phyloP scores from a whole-genome alignment of 2,888 invertebrate genomes.

The Lithosia quadra region DNA sequence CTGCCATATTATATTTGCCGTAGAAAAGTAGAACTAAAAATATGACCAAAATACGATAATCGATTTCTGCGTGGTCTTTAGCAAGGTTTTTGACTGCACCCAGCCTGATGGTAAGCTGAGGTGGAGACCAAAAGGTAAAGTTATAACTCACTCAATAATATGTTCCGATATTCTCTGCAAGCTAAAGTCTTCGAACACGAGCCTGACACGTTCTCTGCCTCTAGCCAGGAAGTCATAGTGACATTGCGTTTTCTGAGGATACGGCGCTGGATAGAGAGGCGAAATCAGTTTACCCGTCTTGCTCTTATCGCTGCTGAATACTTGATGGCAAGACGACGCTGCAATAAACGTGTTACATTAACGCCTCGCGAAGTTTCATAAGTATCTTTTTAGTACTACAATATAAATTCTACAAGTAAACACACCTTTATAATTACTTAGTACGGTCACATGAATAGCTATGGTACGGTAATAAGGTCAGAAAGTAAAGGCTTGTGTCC shows the following conservation, averaged over 20 bases:
- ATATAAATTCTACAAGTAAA: not conserved
- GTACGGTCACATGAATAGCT: no score
- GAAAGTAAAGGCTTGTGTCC: not conserved
- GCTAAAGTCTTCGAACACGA: conserved; percentile 94
- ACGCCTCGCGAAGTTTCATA: not conserved
- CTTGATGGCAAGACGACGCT: conserved; percentile 92
- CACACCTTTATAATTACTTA: not conserved
- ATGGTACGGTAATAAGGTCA: not conserved
- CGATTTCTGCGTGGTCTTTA: no score
- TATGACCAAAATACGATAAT: no score
- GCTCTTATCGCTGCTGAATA: conserved; percentile 92
- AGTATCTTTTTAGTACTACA: not conserved
- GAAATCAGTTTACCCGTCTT: conserved; percentile 94
- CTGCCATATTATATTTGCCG: no score
- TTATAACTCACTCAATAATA: conserved; percentile 87
- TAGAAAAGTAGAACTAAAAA: no score
- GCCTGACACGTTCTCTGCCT: conserved; percentile 93
- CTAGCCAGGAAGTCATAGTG: conserved; percentile 96
- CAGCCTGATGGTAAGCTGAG: no score
- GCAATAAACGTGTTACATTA: conserved; percentile 54
- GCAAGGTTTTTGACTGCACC: no score
- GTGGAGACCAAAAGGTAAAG: no score
- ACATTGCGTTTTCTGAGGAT: conserved; percentile 93
- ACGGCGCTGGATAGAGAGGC: conserved; percentile 93
- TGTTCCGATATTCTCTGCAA: conserved; percentile 89